Evolutionary conservation across 92 coral and sea anemone species (phyloP), one percentile per base, ranked within the genome.

Genomic region (Porites rus): DNA sequence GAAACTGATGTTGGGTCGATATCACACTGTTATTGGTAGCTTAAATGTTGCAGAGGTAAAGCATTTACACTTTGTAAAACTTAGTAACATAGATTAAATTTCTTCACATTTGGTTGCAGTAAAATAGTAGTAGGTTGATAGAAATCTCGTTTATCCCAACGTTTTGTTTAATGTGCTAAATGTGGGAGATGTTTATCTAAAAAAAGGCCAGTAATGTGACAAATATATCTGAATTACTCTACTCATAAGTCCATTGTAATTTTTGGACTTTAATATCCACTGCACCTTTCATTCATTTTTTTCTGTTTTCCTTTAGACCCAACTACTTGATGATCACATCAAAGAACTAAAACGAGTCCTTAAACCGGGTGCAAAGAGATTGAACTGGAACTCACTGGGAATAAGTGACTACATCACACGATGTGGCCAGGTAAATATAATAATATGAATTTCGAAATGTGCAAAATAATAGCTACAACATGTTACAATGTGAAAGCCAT

Each of bases 381-480:
- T 97, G 77, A 97, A 97, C 90, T 97, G 99, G 99, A 97, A 97
- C 83, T 97, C 99, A 16, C 92, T 97, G 18, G 99, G 99, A 72
- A 97, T 97, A 24, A 95, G 94, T 66, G 99, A 97, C 86, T 97
- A 97, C 88, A 89, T 95, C 81, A 88, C 98, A 64, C 90, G 99
- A 54, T 93, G 96, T 79, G 98, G 96, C 18, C 99, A 93, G 98
- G 99, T 97, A 79, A 58, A 61, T 18, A 7, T 18, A 10, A 4
- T 8, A 11, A 65, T 10, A 8, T 62, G 66, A 18, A 62, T 4
- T 7, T 7, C 1, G n/a, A 62, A 18, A 16, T 16, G 24, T 16
- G 7, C 13, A 18, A 62, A 62, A 62, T 38, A 38, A 38, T 28
- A 28, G 2, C 31, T 28, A 54, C 60, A 54, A 10, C 60, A 9